phyloP scores from a whole-genome alignment of 2,113 vertebrate species.

The Morphnarchus princeps region DNA sequence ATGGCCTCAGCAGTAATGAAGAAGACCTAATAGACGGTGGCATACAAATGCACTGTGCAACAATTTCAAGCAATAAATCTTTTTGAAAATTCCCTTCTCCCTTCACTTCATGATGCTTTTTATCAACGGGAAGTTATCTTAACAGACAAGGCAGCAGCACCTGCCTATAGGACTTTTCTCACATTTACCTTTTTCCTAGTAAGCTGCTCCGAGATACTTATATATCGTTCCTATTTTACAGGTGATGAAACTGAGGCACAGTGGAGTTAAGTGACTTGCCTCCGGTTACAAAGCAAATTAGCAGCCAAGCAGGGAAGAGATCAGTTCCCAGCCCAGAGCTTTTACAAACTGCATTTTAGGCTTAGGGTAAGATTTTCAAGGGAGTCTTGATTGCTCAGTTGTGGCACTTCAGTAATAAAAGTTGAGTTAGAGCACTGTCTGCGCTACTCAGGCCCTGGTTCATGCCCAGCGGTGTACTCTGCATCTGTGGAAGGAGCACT shows the following conservation, averaged over 20 bases:
- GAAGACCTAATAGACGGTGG: neutral
- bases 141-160: conserved; percentile 5
- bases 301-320: conserved; percentile 8
- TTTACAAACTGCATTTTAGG: conserved; percentile 26
- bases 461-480: neutral
- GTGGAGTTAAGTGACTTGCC: conserved; percentile 32
- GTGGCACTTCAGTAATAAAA: conserved; percentile 6
- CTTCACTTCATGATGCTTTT: neutral
- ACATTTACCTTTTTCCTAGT: neutral
- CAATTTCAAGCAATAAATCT: neutral
- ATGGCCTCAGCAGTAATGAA: neutral
- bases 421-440: neutral
- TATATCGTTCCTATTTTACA: conserved; percentile 3
- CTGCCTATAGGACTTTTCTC: conserved; percentile 21
- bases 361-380: conserved; percentile 27
- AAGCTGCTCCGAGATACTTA: conserved; percentile 1
- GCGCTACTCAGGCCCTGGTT: neutral
- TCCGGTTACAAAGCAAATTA: conserved; percentile 45
- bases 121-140: neutral
- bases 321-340: neutral
- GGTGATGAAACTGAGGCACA: conserved; percentile 45
- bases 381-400: neutral
- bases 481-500: neutral
- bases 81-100: neutral
- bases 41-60: neutral